phyloP scores from a whole-genome alignment of 2,113 vertebrate genomes.

The Aptenodytes patagonicus region DNA sequence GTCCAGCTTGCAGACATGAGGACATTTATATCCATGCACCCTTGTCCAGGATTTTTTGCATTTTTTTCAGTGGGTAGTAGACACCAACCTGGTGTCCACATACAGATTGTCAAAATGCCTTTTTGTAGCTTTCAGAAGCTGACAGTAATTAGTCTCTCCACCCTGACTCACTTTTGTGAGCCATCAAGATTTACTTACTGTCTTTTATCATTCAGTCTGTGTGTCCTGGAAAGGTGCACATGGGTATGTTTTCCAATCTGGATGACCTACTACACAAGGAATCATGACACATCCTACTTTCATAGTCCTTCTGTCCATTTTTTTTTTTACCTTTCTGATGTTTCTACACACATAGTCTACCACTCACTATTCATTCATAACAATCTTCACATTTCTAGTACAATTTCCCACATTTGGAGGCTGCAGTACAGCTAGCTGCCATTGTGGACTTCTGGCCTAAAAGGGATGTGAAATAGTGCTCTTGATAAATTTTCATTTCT shows the following conservation, averaged over 20 bases:
- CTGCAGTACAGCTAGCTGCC: not conserved
- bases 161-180: not conserved
- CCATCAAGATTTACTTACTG: not conserved
- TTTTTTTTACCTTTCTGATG: not conserved
- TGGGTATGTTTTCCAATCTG: not conserved
- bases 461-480: not conserved
- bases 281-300: not conserved
- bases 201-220: not conserved
- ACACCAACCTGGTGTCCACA: not conserved
- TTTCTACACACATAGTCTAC: not conserved
- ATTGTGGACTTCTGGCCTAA: not conserved
- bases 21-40: not conserved
- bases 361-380: not conserved
- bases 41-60: not conserved
- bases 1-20: not conserved
- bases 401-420: not conserved
- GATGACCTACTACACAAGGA: not conserved
- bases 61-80: not conserved
- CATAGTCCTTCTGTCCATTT: not conserved
- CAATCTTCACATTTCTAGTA: not conserved
- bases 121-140: not conserved
- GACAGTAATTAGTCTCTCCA: not conserved
- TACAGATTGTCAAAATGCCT: not conserved
- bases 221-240: not conserved
- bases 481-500: not conserved